Base-by-base conservation (phyloP, 2,113 vertebrate genomes). In the Aphyosemion australe region DNA sequence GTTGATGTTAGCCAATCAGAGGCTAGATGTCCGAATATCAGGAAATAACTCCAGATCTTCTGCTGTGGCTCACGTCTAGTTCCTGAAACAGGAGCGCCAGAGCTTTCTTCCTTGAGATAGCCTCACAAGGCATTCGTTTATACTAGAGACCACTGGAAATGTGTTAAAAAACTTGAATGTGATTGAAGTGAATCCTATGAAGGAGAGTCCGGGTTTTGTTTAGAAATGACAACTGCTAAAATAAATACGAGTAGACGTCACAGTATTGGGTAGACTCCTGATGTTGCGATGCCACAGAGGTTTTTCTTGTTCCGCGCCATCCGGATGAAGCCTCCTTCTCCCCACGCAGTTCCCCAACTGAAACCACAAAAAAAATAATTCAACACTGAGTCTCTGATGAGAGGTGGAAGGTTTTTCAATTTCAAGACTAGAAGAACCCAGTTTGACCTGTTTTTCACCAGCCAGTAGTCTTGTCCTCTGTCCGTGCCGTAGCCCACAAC, bases 261-360 rank as follows among this genome's bases (percentile, higher is more conserved):
- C 65, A 90, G 37, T 5, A 58, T 79, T 0, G 92, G 92, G 15
- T 87, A 90, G 4, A 91, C 51, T 3, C 80, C 79, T 57, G 86
- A 86, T 15, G 54, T 90, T 39, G 91, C 87, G 0, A 93, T 91
- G 19, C 91, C 92, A 16, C 93, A 93, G 31, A 84, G 79, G 65
- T 94, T 93, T 4, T 77, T 79, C 56, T 77, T 89, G 80, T 94
- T 93, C 65, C 88, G 87, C 34, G 87, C 85, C 6, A 93, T 82
- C n/a, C 86, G 82, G 10, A 94, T 76, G 74, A 85, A 94, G 2
- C 92, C 93, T 13, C 67, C 51, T 61, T 92, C 91, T 65, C 93
- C 93, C 91, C 91, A 94, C 0, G 4, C 47, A 0, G 75, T 54
- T 47, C 93, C 92, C 92, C 91, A 94, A 49, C 93, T 94, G 76